phyloP scores from a whole-genome alignment of 2,888 invertebrate genomes.

The Heteromyza rotundicornis region DNA sequence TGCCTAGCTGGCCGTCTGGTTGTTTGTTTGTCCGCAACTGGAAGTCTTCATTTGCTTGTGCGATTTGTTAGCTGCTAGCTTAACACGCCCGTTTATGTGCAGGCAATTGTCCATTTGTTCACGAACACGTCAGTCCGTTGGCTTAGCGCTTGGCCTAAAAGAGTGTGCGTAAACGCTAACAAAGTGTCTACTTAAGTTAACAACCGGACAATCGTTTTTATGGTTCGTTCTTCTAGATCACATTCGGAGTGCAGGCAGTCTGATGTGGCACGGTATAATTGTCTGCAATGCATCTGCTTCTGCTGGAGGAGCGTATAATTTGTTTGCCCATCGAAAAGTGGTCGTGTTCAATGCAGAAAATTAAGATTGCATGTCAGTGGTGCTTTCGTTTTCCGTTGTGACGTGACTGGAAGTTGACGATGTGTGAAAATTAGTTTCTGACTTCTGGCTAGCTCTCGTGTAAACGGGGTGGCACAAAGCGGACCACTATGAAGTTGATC shows the following conservation, averaged over 20 bases:
- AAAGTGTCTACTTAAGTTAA: conserved; percentile 22
- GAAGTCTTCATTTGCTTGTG: not conserved
- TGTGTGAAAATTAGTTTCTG: not conserved
- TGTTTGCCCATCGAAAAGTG: not conserved
- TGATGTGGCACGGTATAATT: not conserved
- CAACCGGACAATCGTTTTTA: no score
- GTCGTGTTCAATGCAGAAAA: not conserved
- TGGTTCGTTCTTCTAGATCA: no score
- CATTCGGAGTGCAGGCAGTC: no score
- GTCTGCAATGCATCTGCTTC: not conserved
- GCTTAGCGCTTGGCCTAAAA: not conserved
- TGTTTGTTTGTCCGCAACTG: conserved; percentile 1
- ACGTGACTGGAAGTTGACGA: not conserved
- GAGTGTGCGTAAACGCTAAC: conserved; percentile 7
- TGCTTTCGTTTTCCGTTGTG: not conserved
- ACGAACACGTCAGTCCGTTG: no score
- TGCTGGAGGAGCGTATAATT: not conserved
- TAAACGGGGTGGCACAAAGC: no score
- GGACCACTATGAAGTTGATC: no score
- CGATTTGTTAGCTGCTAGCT: not conserved
- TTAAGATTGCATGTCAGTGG: not conserved
- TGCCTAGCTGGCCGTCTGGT: no score
- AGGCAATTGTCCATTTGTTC: no score
- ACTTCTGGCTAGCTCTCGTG: no score
- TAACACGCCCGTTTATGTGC: not conserved